These are phyloP conservation scores for Phasianus colchicus DNA, from an alignment of 2,113 vertebrate genomes.

Conservation along the genomic window DNA sequence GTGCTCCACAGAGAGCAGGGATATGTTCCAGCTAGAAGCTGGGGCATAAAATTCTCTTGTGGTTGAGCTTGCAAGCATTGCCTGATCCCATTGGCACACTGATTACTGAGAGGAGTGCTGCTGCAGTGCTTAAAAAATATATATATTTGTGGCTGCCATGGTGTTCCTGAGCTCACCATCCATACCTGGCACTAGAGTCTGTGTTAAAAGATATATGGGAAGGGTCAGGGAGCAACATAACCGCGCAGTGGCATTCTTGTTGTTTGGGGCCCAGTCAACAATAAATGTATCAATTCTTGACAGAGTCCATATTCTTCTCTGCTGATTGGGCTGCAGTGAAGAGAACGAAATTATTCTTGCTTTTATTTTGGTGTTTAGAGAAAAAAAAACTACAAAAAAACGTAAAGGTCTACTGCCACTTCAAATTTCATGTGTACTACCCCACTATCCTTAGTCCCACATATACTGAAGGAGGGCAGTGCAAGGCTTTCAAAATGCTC, in stretches of 20 bases:
- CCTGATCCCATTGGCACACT: background rate
- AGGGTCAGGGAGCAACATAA: background rate
- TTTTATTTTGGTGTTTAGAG: background rate
- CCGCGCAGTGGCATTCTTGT: background rate
- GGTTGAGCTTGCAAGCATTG: background rate
- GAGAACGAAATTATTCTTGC: background rate
- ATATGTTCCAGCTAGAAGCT: background rate
- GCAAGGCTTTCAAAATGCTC: background rate
- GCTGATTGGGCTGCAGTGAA: background rate
- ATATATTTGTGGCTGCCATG: background rate
- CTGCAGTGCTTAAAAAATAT: background rate
- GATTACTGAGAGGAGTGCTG: background rate
- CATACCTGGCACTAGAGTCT: background rate
- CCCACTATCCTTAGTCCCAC: background rate
- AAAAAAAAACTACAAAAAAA: accelerated
- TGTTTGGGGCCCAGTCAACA: background rate
- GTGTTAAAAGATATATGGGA: background rate
- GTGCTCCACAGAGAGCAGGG: background rate
- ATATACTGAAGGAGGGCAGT: background rate
- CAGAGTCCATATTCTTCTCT: background rate
- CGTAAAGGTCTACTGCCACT: background rate
- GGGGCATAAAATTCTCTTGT: background rate
- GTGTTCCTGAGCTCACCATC: background rate
- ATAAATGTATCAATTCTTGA: background rate
- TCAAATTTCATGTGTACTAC: background rate